Evolutionary conservation across 2,797 vertebrate species (phyloP).

Genomic region (Naso thynnoides): DNA sequence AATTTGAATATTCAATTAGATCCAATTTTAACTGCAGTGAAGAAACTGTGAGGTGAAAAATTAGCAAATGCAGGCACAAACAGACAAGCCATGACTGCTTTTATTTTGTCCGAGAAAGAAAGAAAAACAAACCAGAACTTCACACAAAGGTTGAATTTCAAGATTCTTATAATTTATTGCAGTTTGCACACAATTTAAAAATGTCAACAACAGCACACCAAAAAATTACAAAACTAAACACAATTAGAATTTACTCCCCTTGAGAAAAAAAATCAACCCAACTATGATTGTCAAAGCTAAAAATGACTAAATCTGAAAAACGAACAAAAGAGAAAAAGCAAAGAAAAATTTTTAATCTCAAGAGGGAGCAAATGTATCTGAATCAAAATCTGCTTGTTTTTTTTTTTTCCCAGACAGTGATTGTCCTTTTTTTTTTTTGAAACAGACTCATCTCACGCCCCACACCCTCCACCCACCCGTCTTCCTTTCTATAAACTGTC

Average conservation of each 20-base stretch:
- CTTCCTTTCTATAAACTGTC: slow-evolving; percentile 70
- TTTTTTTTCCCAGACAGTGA: slow-evolving; percentile 88
- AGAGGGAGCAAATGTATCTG: slow-evolving; percentile 88
- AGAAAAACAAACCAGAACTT: slow-evolving; percentile 38
- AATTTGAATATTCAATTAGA: not conserved
- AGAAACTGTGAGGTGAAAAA: not conserved
- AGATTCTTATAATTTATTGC: slow-evolving; percentile 99
- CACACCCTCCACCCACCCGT: slow-evolving; percentile 17
- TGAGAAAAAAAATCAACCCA: slow-evolving; percentile 95
- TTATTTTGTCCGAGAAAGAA: not conserved
- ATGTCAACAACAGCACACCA: slow-evolving; percentile 99
- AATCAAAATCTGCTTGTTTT: slow-evolving; percentile 91
- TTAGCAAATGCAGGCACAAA: not conserved
- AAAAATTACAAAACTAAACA: slow-evolving; percentile 99
- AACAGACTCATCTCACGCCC: slow-evolving; percentile 69
- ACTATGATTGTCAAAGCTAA: slow-evolving; percentile 99
- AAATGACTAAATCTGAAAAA: slow-evolving; percentile 93
- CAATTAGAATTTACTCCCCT: slow-evolving; percentile 99
- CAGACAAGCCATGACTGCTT: not conserved
- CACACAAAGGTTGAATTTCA: slow-evolving; percentile 73
- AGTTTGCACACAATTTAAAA: slow-evolving; percentile 99
- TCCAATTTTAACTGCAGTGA: not conserved
- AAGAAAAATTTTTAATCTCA: slow-evolving; percentile 76
- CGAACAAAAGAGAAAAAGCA: slow-evolving; percentile 78
- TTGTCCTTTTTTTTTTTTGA: slow-evolving; percentile 90